A percentile compares a stretch with the other conserved stretches of the same genome.
These are phyloP conservation scores for Planiliza haematocheilus DNA, from an alignment of 2,113 vertebrate species.

Conservation along the genomic window DNA sequence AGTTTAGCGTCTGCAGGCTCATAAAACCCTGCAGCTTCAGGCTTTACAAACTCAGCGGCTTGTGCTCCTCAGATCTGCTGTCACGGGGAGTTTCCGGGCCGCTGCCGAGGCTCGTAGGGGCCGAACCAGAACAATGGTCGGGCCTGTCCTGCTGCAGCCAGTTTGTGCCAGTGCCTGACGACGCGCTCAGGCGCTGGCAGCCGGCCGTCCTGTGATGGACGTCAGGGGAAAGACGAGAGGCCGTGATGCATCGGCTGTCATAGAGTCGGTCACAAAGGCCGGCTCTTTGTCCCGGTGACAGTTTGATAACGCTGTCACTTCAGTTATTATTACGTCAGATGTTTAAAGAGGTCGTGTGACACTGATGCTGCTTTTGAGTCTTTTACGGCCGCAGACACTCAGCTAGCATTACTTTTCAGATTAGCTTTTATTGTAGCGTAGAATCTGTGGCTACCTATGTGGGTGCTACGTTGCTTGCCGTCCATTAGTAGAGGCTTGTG, in stretches of 20 bases:
- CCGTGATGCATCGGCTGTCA: conserved; percentile 24
- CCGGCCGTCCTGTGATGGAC: conserved; percentile 33
- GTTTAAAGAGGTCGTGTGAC: no score
- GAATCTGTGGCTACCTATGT: no score
- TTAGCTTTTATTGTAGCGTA: no score
- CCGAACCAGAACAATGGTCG: conserved; percentile 68
- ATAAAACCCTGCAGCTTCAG: no score
- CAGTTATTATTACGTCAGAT: no score
- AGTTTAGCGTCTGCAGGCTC: no score
- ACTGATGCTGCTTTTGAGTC: no score
- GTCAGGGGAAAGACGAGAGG: conserved; percentile 15
- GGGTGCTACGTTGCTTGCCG: no score
- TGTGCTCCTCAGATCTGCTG: conserved; percentile 12
- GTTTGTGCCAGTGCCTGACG: conserved; percentile 62
- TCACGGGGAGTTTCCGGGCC: conserved; percentile 24
- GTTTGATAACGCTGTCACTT: conserved; percentile 4
- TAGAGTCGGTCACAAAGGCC: conserved; percentile 18
- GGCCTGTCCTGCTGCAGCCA: conserved; percentile 55
- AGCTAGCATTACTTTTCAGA: no score
- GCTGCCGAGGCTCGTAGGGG: conserved; percentile 5
- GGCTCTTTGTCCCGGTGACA: conserved; percentile 2
- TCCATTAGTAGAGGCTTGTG: no score
- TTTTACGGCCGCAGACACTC: no score
- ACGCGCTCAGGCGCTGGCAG: conserved; percentile 40
- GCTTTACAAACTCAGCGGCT: neutral